Evolutionary conservation across 2,797 vertebrate genomes (phyloP).

Genomic region (Anisognathus igniventris): DNA sequence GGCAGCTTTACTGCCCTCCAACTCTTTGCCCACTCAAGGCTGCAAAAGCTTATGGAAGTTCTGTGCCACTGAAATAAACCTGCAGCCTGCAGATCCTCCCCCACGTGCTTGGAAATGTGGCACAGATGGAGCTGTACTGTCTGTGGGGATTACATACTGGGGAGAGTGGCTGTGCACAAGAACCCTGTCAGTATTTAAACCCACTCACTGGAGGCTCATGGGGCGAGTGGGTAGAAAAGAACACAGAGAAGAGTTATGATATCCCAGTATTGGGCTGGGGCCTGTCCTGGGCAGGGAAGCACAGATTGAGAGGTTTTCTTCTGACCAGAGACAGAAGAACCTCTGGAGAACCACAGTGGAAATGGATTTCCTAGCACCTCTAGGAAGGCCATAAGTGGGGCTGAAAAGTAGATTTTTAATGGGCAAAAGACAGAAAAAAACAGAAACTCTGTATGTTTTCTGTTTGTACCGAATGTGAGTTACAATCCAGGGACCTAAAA

Average conservation of each 20-base stretch:
- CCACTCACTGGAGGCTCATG: neutral
- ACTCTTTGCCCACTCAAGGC: neutral
- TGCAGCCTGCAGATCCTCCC: constrained; percentile 8
- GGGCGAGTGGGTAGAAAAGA: neutral
- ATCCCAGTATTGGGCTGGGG: neutral
- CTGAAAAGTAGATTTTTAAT: neutral
- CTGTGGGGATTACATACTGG: neutral
- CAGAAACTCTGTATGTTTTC: neutral
- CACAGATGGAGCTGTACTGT: constrained; percentile 26
- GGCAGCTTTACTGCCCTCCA: neutral
- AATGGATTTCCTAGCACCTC: neutral
- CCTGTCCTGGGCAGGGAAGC: neutral
- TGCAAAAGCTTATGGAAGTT: neutral
- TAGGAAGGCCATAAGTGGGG: neutral
- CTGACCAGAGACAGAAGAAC: neutral
- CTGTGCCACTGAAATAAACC: neutral
- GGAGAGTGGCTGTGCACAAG: neutral
- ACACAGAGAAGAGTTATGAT: neutral
- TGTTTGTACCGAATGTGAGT: neutral
- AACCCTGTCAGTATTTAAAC: neutral
- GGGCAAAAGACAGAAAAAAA: neutral
- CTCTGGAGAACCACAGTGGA: neutral
- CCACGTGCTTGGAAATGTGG: neutral
- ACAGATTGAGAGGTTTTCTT: neutral
- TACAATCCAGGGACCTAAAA: neutral